phyloP scores from a whole-genome alignment of 2,113 vertebrate genomes.

The Dissostichus mawsoni region DNA sequence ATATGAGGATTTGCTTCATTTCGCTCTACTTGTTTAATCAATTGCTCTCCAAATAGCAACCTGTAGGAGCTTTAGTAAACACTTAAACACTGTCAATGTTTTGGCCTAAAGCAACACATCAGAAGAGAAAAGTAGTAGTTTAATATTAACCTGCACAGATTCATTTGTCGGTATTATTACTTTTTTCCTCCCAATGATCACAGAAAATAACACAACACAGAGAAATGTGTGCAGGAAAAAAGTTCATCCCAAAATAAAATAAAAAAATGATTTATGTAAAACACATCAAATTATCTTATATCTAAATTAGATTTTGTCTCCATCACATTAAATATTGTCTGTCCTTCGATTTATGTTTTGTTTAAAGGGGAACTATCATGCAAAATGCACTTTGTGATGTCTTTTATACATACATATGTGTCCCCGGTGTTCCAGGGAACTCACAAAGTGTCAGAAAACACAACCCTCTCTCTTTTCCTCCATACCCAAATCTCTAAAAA shows the following conservation, averaged over 20 bases:
- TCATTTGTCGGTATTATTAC: conserved; percentile 9
- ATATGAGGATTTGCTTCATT: conserved; percentile 34
- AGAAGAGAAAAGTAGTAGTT: conserved; percentile 5
- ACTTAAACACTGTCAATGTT: conserved; percentile 25
- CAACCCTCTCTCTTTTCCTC: too few relatives aligned
- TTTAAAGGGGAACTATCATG: too few relatives aligned
- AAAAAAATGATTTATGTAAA: too few relatives aligned
- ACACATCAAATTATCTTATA: background rate
- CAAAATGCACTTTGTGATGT: too few relatives aligned
- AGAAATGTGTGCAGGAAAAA: background rate
- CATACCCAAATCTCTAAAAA: too few relatives aligned
- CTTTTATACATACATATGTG: too few relatives aligned
- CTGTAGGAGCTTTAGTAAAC: conserved; percentile 20
- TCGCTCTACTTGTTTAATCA: conserved; percentile 44
- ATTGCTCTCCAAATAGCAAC: conserved; percentile 23
- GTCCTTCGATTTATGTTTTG: background rate
- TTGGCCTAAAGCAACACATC: conserved; percentile 35
- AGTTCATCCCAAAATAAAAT: background rate
- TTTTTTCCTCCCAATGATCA: background rate
- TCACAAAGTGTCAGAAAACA: too few relatives aligned
- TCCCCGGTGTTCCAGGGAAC: too few relatives aligned
- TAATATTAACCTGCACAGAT: conserved; percentile 19
- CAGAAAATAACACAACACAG: background rate
- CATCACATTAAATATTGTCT: background rate
- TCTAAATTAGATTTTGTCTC: background rate